phyloP scores from a whole-genome alignment of 2,113 vertebrate species.

The Eretmochelys imbricata region DNA sequence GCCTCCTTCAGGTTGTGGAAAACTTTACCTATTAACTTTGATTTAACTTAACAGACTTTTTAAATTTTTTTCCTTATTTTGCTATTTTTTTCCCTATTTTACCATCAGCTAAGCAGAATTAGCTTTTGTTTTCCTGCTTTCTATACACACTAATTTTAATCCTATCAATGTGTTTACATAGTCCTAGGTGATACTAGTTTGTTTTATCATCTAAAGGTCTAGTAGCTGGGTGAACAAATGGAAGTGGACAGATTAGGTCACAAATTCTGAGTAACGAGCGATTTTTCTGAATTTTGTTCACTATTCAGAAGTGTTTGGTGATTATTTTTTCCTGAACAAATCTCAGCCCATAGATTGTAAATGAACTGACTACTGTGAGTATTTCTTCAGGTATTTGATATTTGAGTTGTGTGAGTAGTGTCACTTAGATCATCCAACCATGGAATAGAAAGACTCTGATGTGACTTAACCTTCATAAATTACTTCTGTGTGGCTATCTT shows the following conservation, averaged over 20 bases:
- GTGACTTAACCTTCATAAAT: neutral
- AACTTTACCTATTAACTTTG: neutral
- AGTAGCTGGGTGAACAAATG: neutral
- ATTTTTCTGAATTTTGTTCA: neutral
- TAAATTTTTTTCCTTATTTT: neutral
- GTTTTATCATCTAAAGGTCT: neutral
- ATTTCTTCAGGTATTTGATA: neutral
- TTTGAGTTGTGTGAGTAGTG: neutral
- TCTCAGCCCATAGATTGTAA: neutral
- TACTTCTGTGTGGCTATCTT: neutral
- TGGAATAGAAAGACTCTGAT: too few relatives aligned
- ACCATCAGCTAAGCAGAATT: neutral
- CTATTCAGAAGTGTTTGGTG: accelerated
- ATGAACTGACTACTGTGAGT: neutral
- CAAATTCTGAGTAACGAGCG: neutral
- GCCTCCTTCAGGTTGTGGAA: neutral
- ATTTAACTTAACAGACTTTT: neutral
- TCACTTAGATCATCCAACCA: too few relatives aligned
- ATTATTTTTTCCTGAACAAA: neutral
- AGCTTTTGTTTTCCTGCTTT: neutral
- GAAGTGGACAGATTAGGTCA: neutral
- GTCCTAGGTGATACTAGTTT: neutral
- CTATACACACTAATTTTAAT: neutral
- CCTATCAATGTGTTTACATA: neutral
- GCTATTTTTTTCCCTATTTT: neutral